A percentile compares a stretch with the other conserved stretches of the same genome.
Evolutionary conservation across 2,797 vertebrate species (phyloP).

Genomic region (Chelonia mydas): DNA sequence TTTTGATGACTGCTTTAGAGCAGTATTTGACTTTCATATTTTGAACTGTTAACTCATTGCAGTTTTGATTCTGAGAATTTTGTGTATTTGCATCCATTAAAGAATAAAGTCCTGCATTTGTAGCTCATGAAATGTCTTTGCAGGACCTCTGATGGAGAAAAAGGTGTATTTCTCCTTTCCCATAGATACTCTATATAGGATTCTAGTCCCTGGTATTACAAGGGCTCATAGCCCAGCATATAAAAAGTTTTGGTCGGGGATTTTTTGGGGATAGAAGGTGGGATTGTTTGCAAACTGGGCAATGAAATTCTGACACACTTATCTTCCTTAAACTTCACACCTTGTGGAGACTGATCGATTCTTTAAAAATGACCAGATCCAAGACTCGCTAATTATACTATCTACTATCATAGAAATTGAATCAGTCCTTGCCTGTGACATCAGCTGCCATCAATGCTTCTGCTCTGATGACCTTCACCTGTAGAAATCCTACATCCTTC

Average conservation of each 20-base stretch:
- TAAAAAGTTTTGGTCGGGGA: neutral
- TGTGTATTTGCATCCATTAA: neutral
- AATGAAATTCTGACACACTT: neutral
- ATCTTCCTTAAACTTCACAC: neutral
- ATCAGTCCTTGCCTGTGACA: conserved; percentile 90
- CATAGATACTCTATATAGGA: neutral
- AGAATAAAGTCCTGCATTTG: neutral
- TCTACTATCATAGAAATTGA: conserved; percentile 18
- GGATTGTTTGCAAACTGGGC: neutral
- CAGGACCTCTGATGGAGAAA: conserved; percentile 5
- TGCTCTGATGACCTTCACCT: conserved; percentile 96
- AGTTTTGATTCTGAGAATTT: conserved; percentile 25
- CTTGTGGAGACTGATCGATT: neutral
- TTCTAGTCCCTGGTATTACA: neutral
- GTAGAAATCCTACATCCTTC: conserved; percentile 96
- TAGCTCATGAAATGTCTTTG: neutral
- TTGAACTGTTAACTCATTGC: neutral
- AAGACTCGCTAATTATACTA: neutral
- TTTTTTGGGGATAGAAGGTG: neutral
- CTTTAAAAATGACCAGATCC: neutral
- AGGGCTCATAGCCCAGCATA: neutral
- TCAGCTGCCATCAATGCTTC: conserved; percentile 98
- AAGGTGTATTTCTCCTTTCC: neutral
- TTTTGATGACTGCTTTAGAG: neutral
- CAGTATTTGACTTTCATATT: neutral